Evolutionary conservation across 2,113 vertebrate genomes (phyloP).

Genomic region (Chaetodon auriga): DNA sequence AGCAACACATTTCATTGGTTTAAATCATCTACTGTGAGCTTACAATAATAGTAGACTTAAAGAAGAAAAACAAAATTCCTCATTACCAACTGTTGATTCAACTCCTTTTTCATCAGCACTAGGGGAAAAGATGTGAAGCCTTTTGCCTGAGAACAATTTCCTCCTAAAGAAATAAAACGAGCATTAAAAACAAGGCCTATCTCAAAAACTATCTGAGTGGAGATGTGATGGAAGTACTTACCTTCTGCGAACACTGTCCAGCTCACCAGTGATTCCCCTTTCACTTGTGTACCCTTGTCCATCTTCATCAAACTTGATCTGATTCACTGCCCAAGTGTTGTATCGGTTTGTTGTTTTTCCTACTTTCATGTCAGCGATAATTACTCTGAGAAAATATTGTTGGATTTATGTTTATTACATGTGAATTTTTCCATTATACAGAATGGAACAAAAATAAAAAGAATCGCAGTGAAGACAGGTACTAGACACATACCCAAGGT

Average conservation of each 20-base stretch:
- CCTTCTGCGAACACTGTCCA: constrained; percentile 75
- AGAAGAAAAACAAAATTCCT: not conserved
- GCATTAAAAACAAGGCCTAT: not conserved
- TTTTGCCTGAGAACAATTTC: constrained; percentile 81
- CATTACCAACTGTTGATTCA: constrained; percentile 70
- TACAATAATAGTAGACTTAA: not conserved
- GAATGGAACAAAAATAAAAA: not conserved
- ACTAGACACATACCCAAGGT: constrained; percentile 83
- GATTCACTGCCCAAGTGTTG: constrained; percentile 51
- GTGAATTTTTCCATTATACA: not conserved
- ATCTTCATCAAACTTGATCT: constrained; percentile 88
- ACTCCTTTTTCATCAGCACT: constrained; percentile 63
- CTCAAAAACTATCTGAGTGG: not conserved
- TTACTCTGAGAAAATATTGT: constrained; percentile 76
- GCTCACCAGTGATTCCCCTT: constrained; percentile 45
- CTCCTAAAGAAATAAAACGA: constrained; percentile 72
- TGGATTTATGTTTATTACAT: not conserved
- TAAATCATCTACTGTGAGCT: not conserved
- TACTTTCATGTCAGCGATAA: constrained; percentile 91
- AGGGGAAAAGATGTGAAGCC: constrained; percentile 89
- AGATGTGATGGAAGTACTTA: constrained; percentile 37
- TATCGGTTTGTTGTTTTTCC: constrained; percentile 68
- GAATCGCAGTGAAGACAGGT: not conserved
- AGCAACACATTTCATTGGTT: not conserved
- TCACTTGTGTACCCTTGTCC: constrained; percentile 67